These are phyloP conservation scores for Mayetiola destructor DNA, from an alignment of 2,888 invertebrate species.

Conservation along the genomic window DNA sequence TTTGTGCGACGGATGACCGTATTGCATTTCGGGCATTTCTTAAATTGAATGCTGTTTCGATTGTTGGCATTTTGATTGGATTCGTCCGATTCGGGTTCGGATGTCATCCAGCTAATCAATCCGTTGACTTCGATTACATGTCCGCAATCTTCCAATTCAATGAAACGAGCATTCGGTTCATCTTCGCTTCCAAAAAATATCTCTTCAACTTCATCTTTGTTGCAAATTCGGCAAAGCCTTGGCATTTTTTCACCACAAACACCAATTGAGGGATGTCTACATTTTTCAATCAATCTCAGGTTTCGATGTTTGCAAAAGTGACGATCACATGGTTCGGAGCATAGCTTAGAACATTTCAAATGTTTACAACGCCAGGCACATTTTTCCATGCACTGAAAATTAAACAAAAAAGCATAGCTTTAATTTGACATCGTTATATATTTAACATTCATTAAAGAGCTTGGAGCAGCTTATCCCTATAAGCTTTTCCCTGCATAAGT, in stretches of 20 bases:
- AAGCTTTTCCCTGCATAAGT: too few species aligned
- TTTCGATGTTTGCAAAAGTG: not conserved
- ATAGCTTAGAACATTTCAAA: conserved; percentile 1
- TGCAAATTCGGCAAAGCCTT: conserved; percentile 8
- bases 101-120: not conserved
- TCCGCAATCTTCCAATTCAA: conserved; percentile 8
- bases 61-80: not conserved
- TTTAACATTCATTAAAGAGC: not conserved
- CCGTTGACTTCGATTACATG: conserved; percentile 11
- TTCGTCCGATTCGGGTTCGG: conserved; percentile 1
- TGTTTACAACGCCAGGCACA: conserved; percentile 6
- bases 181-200: conserved; percentile 13
- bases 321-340: conserved; percentile 12
- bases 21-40: conserved; percentile 13
- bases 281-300: not conserved
- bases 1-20: conserved; percentile 11
- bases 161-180: conserved; percentile 5
- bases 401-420: not conserved
- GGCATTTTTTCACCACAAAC: conserved; percentile 9
- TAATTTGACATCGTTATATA: not conserved
- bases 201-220: conserved; percentile 11
- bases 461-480: too few species aligned
- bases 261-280: conserved; percentile 7
- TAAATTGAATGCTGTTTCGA: conserved; percentile 7
- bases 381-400: conserved; percentile 7